A percentile compares a stretch with the other conserved stretches of the same genome.
Conservation (phyloP, 1,140 invertebrate species). For the Drosophila guanche region DNA sequence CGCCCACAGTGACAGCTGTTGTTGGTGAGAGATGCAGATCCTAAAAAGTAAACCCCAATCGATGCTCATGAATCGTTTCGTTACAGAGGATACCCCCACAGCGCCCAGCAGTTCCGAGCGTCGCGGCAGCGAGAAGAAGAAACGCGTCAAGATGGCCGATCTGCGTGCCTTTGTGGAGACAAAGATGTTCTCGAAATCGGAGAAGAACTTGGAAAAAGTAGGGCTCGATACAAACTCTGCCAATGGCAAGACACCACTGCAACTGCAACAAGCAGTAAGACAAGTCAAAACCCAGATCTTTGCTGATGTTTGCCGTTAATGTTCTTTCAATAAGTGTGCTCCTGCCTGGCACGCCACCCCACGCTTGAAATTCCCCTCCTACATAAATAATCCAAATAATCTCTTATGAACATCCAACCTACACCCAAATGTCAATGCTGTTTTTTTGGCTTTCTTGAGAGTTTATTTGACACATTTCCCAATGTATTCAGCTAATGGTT, state of each 20-base stretch:
- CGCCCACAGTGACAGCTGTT: constrained; percentile 51
- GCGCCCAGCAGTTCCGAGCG: constrained; percentile 85
- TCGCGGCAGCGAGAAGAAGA: constrained; percentile 92
- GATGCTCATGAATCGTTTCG: background rate
- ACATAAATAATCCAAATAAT: background rate
- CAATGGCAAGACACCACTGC: constrained; percentile 84
- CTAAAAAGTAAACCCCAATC: no score
- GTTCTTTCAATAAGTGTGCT: constrained; percentile 41
- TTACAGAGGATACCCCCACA: constrained; percentile 85
- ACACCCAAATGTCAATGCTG: constrained; percentile 11
- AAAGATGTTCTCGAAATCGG: constrained; percentile 94
- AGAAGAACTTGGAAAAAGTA: constrained; percentile 95
- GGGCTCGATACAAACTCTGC: constrained; percentile 88
- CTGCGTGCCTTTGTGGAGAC: constrained; percentile 95
- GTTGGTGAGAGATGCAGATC: constrained; percentile 56
- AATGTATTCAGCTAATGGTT: background rate
- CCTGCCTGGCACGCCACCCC: constrained; percentile 25
- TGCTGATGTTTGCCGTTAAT: constrained; percentile 47
- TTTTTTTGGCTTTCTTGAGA: constrained; percentile 43
- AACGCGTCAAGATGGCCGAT: constrained; percentile 95
- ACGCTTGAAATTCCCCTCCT: constrained; percentile 25
- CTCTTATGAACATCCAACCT: no score
- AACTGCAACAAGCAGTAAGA: constrained; percentile 83
- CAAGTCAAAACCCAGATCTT: constrained; percentile 41
- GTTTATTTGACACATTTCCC: background rate